A percentile compares a stretch with the other conserved stretches of the same genome.
phyloP scores from a whole-genome alignment of 2,888 invertebrate genomes.

The Chamaedrilus cognettii region DNA sequence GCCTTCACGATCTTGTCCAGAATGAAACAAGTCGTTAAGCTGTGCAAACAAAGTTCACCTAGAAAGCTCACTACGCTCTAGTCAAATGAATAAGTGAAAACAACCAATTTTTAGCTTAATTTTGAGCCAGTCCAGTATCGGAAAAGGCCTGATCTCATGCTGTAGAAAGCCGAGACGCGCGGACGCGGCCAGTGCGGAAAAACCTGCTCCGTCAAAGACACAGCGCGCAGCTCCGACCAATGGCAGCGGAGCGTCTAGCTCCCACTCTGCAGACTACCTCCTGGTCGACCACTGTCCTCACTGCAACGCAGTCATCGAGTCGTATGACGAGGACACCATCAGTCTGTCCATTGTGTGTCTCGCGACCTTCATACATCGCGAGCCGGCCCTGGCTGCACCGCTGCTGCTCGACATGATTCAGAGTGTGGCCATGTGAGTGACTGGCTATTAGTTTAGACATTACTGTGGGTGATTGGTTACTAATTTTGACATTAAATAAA shows the following conservation, averaged over 20 bases:
- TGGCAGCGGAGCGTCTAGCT: neutral
- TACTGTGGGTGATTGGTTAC: no score
- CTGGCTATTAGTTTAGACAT: no score
- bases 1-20: no score
- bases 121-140: no score
- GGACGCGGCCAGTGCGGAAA: neutral
- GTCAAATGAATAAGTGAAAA: no score
- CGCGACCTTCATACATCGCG: constrained; percentile 94
- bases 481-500: no score
- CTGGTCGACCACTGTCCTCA: constrained; percentile 71
- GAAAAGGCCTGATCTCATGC: no score
- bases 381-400: constrained; percentile 90
- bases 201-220: constrained; percentile 1
- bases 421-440: constrained; percentile 72
- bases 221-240: neutral
- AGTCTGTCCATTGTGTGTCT: constrained; percentile 90
- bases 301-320: constrained; percentile 72
- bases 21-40: no score
- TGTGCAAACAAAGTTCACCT: no score
- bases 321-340: constrained; percentile 96
- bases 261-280: constrained; percentile 25
- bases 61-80: no score
- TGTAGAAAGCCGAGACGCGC: neutral
- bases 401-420: constrained; percentile 88
- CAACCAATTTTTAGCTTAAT: no score